phyloP scores from a whole-genome alignment of 92 coral and sea anemone species.

The Phymanthus crucifer region DNA sequence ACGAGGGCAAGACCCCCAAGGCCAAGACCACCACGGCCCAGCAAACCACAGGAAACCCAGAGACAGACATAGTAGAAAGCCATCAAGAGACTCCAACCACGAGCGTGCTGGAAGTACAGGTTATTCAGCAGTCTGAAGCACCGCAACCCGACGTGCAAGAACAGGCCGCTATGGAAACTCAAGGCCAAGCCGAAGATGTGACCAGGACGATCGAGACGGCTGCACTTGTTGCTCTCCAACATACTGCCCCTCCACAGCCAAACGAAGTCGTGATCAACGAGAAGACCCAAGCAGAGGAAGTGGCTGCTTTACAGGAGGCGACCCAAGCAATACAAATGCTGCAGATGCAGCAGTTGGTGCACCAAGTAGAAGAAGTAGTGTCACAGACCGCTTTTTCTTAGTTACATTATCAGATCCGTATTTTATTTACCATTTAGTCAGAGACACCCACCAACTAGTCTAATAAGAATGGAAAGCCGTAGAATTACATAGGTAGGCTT shows the following conservation, averaged over 20 bases:
- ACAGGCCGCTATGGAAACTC: neutral
- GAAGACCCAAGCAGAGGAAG: conserved; percentile 24
- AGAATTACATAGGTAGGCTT: too few species aligned
- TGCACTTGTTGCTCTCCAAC: conserved; percentile 8
- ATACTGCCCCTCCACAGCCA: neutral
- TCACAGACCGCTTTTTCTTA: conserved; percentile 13
- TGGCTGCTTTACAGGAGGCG: conserved; percentile 29
- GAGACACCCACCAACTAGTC: too few species aligned
- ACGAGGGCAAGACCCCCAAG: conserved; percentile 27
- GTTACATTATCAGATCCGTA: neutral
- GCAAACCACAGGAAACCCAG: conserved; percentile 42
- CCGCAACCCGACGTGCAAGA: neutral
- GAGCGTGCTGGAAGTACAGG: neutral
- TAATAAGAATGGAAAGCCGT: too few species aligned
- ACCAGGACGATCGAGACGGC: conserved; percentile 10
- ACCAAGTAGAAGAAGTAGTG: conserved; percentile 38
- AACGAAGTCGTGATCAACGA: conserved; percentile 9
- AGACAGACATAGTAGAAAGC: conserved; percentile 23
- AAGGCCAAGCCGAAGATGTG: neutral
- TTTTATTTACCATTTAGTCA: neutral
- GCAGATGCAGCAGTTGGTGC: conserved; percentile 30
- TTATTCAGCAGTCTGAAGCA: neutral
- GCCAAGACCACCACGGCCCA: conserved; percentile 18
- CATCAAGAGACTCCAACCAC: neutral
- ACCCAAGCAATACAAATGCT: conserved; percentile 37